Conservation (phyloP, 2,888 invertebrate genomes). For the Phragmatobia fuliginosa region DNA sequence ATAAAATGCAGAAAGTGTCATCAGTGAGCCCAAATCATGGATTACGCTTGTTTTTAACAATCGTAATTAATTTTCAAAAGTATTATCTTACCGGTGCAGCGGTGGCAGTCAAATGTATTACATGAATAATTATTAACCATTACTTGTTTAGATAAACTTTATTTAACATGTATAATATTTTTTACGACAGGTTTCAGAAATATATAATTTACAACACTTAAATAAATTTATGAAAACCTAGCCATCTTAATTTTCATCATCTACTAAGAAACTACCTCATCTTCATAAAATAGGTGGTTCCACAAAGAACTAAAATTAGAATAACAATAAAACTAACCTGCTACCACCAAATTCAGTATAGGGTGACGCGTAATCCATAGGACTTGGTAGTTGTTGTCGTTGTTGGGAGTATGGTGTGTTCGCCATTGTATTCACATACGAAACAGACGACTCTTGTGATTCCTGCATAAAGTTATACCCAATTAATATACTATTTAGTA, state of each 20-base stretch:
- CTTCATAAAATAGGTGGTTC: too few relatives aligned
- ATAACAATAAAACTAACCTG: conserved; percentile 84
- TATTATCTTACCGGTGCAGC: too few relatives aligned
- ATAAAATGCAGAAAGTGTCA: too few relatives aligned
- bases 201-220: too few relatives aligned
- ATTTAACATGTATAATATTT: too few relatives aligned
- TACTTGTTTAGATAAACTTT: too few relatives aligned
- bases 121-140: too few relatives aligned
- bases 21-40: background rate
- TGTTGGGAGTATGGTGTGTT: conserved; percentile 78
- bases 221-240: too few relatives aligned
- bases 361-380: conserved; percentile 92
- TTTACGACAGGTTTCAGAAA: too few relatives aligned
- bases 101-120: background rate
- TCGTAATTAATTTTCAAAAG: background rate
- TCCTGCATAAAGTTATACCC: conserved; percentile 76
- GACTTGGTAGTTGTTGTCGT: conserved; percentile 82
- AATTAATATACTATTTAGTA: background rate
- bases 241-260: too few relatives aligned
- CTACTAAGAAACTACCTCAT: too few relatives aligned
- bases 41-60: background rate
- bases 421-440: conserved; percentile 81
- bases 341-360: conserved; percentile 91
- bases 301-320: background rate
- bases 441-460: conserved; percentile 90